Conservation (phyloP, 1,140 invertebrate genomes). For the Heterodera schachtii region DNA sequence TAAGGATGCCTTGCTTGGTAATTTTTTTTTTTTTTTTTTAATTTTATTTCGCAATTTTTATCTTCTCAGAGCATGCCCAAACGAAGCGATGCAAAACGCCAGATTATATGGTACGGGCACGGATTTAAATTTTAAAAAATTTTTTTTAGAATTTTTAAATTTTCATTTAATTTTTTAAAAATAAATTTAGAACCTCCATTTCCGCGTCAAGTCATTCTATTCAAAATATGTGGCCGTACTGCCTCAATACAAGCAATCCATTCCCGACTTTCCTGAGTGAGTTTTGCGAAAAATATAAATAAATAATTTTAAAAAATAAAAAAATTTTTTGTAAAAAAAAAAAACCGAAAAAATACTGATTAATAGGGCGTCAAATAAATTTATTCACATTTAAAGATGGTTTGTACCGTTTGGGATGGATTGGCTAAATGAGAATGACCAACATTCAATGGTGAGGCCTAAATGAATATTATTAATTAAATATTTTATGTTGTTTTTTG, state of each 20-base stretch:
- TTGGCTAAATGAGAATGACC: conserved; percentile 99
- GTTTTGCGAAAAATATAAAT: conserved; percentile 47
- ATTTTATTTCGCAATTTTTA: too few relatives aligned
- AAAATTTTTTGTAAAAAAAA: too few relatives aligned
- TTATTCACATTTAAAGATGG: conserved; percentile 79
- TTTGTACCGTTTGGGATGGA: conserved; percentile 99
- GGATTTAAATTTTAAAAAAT: too few relatives aligned
- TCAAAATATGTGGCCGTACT: conserved; percentile 96
- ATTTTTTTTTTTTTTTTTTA: conserved; percentile 8
- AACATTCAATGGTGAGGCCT: conserved; percentile 78
- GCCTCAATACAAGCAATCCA: conserved; percentile 88
- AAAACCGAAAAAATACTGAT: too few relatives aligned
- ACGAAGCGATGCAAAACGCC: conserved; percentile 93
- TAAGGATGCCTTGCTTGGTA: conserved; percentile 88
- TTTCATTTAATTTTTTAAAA: too few relatives aligned
- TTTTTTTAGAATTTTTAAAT: too few relatives aligned
- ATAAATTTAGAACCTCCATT: conserved; percentile 82
- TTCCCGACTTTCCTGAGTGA: conserved; percentile 89
- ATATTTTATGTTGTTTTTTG: too few relatives aligned
- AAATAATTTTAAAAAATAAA: too few relatives aligned
- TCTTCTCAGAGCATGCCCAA: conserved; percentile 82
- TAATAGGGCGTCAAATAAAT: too few relatives aligned
- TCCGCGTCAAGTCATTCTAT: conserved; percentile 96
- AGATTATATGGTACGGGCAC: conserved; percentile 79
- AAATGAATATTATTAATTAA: too few relatives aligned